These are phyloP conservation scores for Thymallus thymallus DNA, from an alignment of 2,113 vertebrate species.

Conservation along the genomic window DNA sequence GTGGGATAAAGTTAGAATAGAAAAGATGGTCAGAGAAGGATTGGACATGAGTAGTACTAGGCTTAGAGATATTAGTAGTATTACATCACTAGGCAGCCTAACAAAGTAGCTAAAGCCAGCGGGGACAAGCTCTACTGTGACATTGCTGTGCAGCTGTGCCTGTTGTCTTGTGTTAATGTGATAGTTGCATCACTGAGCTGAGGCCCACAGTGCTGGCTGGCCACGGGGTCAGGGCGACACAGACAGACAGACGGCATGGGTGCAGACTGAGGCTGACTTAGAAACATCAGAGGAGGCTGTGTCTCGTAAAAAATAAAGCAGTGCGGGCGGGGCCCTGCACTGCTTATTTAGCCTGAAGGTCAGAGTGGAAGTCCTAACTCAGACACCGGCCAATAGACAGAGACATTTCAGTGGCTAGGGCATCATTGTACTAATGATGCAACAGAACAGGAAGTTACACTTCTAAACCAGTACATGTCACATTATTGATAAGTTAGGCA, in stretches of 20 bases:
- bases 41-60: too few relatives aligned
- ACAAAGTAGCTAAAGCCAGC: too few relatives aligned
- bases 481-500: too few relatives aligned
- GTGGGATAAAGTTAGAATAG: too few relatives aligned
- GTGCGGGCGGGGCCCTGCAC: neutral
- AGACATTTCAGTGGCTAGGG: neutral
- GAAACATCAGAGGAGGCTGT: constrained; percentile 7
- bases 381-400: neutral
- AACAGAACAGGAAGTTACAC: too few relatives aligned
- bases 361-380: constrained; percentile 9
- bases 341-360: constrained; percentile 12
- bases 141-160: neutral
- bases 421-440: neutral
- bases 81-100: too few relatives aligned
- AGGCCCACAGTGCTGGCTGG: neutral
- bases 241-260: constrained; percentile 4
- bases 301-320: constrained; percentile 5
- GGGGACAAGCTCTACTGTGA: neutral
- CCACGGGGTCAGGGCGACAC: constrained; percentile 10
- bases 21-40: too few relatives aligned
- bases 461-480: too few relatives aligned
- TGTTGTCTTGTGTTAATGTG: neutral
- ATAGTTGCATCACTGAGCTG: neutral
- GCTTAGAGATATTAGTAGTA: too few relatives aligned
- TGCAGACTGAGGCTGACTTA: constrained; percentile 7